Conservation (phyloP, 2,797 vertebrate genomes). For the Sciurus vulgaris region DNA sequence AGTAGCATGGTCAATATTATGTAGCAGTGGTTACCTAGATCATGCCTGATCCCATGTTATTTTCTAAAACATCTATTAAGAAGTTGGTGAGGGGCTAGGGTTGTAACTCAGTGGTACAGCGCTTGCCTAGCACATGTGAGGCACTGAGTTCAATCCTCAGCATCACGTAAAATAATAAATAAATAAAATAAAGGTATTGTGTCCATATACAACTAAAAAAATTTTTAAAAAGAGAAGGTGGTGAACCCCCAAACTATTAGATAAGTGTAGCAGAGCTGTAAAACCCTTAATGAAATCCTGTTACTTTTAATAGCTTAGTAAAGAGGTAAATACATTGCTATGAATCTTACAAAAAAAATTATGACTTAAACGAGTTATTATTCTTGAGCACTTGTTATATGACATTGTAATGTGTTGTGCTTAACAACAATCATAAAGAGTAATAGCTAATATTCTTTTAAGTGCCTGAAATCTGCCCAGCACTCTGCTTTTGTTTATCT, state of each 20-base stretch:
- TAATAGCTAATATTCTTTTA: not conserved
- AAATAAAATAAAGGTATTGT: too few relatives aligned
- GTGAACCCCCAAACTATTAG: not conserved
- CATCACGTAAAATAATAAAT: not conserved
- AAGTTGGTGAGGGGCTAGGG: not conserved
- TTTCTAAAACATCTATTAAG: not conserved
- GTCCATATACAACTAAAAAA: too few relatives aligned
- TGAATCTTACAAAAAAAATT: constrained; percentile 5
- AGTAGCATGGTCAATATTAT: not conserved
- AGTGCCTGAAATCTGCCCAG: not conserved
- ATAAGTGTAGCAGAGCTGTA: not conserved
- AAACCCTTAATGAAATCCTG: not conserved
- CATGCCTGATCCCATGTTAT: not conserved
- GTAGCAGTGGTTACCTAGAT: not conserved
- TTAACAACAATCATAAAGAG: not conserved
- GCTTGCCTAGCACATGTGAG: too few relatives aligned
- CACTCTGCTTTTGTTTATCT: not conserved
- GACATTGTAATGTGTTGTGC: not conserved
- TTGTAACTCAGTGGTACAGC: too few relatives aligned
- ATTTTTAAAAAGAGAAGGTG: not conserved
- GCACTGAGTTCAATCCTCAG: too few relatives aligned
- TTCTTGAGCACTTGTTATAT: not conserved
- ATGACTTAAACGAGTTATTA: not conserved
- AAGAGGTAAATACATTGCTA: not conserved
- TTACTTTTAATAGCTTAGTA: not conserved